Evolutionary conservation across 2,113 vertebrate genomes (phyloP).

Genomic region (Zapornia atra): DNA sequence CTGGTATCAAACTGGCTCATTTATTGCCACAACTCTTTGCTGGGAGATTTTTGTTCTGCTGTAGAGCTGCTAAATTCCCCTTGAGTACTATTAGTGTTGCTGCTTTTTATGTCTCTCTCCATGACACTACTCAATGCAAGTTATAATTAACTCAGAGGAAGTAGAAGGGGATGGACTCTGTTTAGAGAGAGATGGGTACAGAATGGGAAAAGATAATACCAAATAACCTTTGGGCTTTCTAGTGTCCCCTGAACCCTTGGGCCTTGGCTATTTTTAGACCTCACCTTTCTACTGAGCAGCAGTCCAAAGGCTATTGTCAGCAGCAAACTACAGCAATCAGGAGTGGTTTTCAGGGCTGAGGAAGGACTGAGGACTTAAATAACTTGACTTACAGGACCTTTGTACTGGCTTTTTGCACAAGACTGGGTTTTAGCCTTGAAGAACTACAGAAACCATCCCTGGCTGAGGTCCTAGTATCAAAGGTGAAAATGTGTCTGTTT

Average conservation of each 20-base stretch:
- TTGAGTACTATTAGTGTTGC: constrained; percentile 70
- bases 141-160: constrained; percentile 74
- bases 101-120: constrained; percentile 74
- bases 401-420: constrained; percentile 20
- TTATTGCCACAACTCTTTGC: constrained; percentile 70
- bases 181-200: not conserved
- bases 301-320: not conserved
- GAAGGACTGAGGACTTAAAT: not conserved
- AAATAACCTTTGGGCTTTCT: constrained; percentile 23
- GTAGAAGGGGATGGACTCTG: constrained; percentile 54
- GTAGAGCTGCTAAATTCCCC: constrained; percentile 71
- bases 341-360: not conserved
- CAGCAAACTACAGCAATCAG: not conserved
- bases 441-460: not conserved
- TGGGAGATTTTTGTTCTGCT: constrained; percentile 72
- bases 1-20: constrained; percentile 71
- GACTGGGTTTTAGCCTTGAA: not conserved
- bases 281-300: not conserved
- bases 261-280: not conserved
- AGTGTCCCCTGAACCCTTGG: not conserved
- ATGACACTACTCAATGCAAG: constrained; percentile 70
- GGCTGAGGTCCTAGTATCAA: not conserved
- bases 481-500: constrained; percentile 19
- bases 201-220: not conserved
- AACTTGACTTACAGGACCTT: constrained; percentile 18